Evolutionary conservation across 2,888 invertebrate species (phyloP).

Genomic region (Apotomis turbidana): DNA sequence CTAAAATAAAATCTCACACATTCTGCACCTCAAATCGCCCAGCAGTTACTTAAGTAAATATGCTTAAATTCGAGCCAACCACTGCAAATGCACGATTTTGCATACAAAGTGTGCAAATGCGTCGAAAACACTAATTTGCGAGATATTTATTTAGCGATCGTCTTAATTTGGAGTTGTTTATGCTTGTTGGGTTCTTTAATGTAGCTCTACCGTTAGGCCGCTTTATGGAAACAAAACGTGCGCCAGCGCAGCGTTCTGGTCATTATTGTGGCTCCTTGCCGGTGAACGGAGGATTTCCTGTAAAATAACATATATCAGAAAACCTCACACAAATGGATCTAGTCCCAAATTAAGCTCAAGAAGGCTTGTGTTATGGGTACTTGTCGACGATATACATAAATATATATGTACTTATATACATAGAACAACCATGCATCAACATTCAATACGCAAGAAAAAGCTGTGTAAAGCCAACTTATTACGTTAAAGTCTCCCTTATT

Average conservation of each 20-base stretch:
- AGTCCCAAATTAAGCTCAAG: too few species aligned
- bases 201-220: not conserved
- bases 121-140: conserved; percentile 10
- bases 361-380: too few species aligned
- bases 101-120: conserved; percentile 6
- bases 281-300: not conserved
- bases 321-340: too few species aligned
- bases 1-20: not conserved
- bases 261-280: conserved; percentile 3
- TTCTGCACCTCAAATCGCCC: not conserved
- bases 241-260: not conserved
- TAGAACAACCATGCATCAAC: too few species aligned
- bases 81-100: not conserved
- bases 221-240: conserved; percentile 13
- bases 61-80: conserved; percentile 21
- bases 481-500: too few species aligned
- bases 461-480: too few species aligned
- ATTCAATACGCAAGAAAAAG: too few species aligned
- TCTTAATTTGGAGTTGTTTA: conserved; percentile 15
- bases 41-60: conserved; percentile 16
- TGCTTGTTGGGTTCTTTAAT: conserved; percentile 10
- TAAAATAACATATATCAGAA: not conserved
- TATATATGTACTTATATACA: too few species aligned
- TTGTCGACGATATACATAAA: too few species aligned
- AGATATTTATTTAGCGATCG: conserved; percentile 20